phyloP scores from a whole-genome alignment of 2,797 vertebrate genomes.

The Tinamus major region DNA sequence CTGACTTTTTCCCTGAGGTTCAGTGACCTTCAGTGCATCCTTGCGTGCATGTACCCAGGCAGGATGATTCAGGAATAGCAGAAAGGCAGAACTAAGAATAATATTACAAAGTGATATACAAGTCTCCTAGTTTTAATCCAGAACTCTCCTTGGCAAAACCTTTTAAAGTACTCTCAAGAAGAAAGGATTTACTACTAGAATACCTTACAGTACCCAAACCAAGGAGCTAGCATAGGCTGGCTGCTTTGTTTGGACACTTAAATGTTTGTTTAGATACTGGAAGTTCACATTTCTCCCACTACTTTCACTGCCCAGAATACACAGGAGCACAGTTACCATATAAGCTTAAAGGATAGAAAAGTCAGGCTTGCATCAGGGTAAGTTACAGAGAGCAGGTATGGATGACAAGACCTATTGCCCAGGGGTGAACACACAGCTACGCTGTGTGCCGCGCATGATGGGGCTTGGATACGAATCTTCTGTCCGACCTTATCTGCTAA shows the following conservation, averaged over 20 bases:
- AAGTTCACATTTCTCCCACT: not conserved
- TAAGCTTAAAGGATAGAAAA: slow-evolving; percentile 7
- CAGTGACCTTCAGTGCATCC: not conserved
- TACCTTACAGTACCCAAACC: not conserved
- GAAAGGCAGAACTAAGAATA: not conserved
- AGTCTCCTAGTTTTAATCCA: not conserved
- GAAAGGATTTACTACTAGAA: not conserved
- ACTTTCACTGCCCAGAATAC: not conserved
- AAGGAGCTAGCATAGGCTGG: not conserved
- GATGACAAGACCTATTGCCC: not conserved
- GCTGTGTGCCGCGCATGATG: not conserved
- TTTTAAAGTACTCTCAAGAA: not conserved
- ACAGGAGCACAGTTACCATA: not conserved
- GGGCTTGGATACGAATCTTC: not conserved
- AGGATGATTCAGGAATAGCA: not conserved
- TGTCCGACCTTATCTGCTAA: slow-evolving; percentile 46
- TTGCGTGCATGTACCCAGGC: fast-evolving
- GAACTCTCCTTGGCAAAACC: not conserved
- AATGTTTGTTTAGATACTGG: not conserved
- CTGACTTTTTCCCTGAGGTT: not conserved
- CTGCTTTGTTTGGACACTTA: not conserved
- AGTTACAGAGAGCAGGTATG: not conserved
- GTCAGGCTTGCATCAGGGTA: not conserved
- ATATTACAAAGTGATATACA: not conserved
- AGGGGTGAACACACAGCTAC: not conserved